Evolutionary conservation across 2,888 invertebrate genomes (phyloP).

Genomic region (Cheilosia soror): DNA sequence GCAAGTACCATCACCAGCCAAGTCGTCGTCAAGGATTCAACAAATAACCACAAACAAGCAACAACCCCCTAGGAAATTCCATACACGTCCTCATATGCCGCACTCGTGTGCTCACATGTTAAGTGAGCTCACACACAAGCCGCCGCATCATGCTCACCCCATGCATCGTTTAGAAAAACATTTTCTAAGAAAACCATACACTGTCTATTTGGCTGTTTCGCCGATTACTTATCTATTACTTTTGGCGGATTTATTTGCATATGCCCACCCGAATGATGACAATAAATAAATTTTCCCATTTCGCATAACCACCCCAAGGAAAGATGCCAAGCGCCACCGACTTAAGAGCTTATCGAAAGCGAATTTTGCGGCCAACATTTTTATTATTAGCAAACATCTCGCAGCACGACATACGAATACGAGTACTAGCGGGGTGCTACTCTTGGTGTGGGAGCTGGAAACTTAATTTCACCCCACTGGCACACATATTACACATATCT

Average conservation of each 20-base stretch:
- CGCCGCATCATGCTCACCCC: background rate
- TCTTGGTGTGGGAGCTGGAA: constrained; percentile 17
- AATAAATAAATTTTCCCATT: constrained; percentile 69
- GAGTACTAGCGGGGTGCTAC: background rate
- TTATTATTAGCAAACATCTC: constrained; percentile 71
- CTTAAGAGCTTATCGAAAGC: constrained; percentile 73
- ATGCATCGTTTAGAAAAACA: background rate
- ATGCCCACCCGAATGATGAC: constrained; percentile 74
- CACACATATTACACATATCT: constrained; percentile 64
- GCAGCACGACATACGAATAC: constrained; percentile 15
- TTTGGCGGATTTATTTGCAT: constrained; percentile 76
- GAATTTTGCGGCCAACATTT: constrained; percentile 71
- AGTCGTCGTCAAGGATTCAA: constrained; percentile 63
- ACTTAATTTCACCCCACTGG: constrained; percentile 53
- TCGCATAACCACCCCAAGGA: constrained; percentile 11
- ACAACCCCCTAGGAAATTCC: constrained; percentile 64
- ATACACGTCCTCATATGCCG: constrained; percentile 61
- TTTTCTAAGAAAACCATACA: constrained; percentile 28
- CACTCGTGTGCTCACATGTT: constrained; percentile 61
- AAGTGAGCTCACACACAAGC: constrained; percentile 50
- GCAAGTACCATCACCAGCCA: constrained; percentile 1
- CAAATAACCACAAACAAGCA: constrained; percentile 61
- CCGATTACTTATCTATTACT: constrained; percentile 76
- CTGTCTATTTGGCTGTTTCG: constrained; percentile 68
- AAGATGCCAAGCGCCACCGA: constrained; percentile 57